Percentiles rank a stretch among this genome's conserved stretches.
These are phyloP conservation scores for Eleutherodactylus coqui DNA, from an alignment of 2,797 vertebrate genomes.

Conservation along the genomic window DNA sequence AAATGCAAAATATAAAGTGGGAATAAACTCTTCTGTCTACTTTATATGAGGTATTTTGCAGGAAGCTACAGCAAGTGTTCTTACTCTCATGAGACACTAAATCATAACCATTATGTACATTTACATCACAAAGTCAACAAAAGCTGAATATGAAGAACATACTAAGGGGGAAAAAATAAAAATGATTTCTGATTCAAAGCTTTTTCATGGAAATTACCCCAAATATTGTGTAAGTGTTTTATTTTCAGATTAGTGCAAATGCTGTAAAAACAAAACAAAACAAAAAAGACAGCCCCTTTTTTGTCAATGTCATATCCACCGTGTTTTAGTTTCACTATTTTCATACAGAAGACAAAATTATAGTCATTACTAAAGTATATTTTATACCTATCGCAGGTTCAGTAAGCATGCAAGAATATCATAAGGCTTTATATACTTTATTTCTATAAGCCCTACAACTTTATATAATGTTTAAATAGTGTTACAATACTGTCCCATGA, in stretches of 20 bases:
- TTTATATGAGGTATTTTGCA: background rate
- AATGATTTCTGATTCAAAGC: background rate
- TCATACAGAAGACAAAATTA: no score
- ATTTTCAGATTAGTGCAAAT: background rate
- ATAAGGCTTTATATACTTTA: no score
- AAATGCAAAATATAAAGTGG: background rate
- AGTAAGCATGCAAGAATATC: no score
- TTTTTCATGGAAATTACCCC: background rate
- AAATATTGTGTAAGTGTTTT: background rate
- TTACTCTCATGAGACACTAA: background rate
- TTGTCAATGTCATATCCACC: no score
- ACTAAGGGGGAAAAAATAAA: background rate
- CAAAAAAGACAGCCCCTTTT: no score
- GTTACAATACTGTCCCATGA: no score
- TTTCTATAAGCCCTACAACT: no score
- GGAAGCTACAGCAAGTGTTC: no score
- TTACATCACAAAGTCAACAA: background rate
- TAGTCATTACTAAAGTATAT: no score
- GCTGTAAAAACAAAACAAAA: background rate
- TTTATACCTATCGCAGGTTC: no score
- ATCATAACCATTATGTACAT: conserved; percentile 3
- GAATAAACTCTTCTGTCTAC: background rate
- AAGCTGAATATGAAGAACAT: conserved; percentile 1
- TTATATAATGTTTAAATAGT: no score
- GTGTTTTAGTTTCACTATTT: no score